These are phyloP conservation scores for Dendroctonus ponderosae DNA, from an alignment of 1,140 invertebrate genomes.

Conservation along the genomic window DNA sequence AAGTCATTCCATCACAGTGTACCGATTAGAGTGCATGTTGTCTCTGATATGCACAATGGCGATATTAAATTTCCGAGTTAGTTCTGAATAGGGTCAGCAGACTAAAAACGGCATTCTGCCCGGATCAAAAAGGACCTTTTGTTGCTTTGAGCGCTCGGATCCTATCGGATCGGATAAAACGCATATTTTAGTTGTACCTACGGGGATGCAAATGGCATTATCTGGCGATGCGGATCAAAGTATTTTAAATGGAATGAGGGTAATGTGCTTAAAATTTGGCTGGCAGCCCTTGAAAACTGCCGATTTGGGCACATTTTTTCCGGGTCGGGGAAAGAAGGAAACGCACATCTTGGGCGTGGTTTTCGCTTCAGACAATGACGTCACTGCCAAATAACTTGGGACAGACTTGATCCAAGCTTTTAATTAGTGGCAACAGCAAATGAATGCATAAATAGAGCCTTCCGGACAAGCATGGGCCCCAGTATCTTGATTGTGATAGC, in stretches of 20 bases:
- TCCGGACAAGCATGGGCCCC: conserved; percentile 22
- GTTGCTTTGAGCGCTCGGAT: conserved; percentile 4
- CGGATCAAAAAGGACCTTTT: conserved; percentile 21
- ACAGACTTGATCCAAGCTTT: conserved; percentile 6
- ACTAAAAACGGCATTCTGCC: conserved; percentile 20
- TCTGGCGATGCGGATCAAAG: not conserved
- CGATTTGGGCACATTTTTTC: no score
- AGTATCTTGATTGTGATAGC: conserved; percentile 28
- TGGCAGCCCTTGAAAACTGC: not conserved
- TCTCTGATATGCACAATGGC: conserved; percentile 13
- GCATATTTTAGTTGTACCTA: conserved; percentile 4
- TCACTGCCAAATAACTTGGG: no score
- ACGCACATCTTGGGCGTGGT: not conserved
- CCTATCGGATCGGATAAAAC: conserved; percentile 4
- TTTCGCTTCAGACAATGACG: not conserved
- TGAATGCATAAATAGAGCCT: conserved; percentile 23
- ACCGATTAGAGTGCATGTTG: not conserved
- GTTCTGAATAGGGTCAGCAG: conserved; percentile 25
- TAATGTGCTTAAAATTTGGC: no score
- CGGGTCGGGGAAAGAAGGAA: not conserved
- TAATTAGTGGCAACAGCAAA: conserved; percentile 28
- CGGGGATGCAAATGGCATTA: not conserved
- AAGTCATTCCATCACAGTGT: no score
- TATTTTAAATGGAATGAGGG: not conserved
- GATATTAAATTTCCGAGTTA: conserved; percentile 23